A percentile compares a stretch with the other conserved stretches of the same genome.
These are phyloP conservation scores for Trichonephila clavata DNA, from an alignment of 1,140 invertebrate genomes.

Conservation along the genomic window DNA sequence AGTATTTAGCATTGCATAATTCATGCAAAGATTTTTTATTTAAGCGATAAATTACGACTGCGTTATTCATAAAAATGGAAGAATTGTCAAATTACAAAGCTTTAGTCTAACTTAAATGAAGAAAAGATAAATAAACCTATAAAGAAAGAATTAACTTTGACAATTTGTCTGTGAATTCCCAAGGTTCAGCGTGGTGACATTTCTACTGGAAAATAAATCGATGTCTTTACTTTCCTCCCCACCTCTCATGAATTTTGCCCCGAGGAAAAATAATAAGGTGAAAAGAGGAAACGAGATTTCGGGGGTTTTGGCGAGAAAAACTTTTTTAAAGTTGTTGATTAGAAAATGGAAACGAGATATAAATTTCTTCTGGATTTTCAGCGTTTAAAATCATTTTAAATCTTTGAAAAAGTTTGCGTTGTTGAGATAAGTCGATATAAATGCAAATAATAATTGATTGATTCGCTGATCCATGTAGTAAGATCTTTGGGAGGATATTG, in stretches of 20 bases:
- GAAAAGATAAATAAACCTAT: background rate
- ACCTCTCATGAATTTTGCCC: background rate
- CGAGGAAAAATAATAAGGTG: background rate
- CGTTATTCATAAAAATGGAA: too few relatives aligned
- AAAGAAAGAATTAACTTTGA: background rate
- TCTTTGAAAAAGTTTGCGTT: too few relatives aligned
- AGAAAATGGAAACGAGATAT: background rate
- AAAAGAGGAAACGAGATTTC: constrained; percentile 3
- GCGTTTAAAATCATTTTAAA: too few relatives aligned
- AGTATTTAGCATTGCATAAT: too few relatives aligned
- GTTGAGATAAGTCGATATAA: too few relatives aligned
- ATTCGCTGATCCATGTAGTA: too few relatives aligned
- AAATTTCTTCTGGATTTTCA: background rate
- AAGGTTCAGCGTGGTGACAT: background rate
- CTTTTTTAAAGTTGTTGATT: background rate
- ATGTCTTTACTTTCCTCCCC: background rate
- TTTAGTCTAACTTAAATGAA: background rate
- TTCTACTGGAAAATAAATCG: constrained; percentile 24
- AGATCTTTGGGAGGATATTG: too few relatives aligned
- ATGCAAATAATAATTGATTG: too few relatives aligned
- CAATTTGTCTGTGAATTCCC: background rate
- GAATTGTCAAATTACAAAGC: too few relatives aligned
- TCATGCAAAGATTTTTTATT: too few relatives aligned
- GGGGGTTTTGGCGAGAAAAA: background rate
- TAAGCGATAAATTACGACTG: too few relatives aligned